Base-by-base conservation (phyloP, 2,888 invertebrate species). In the Tinea trinotella region DNA sequence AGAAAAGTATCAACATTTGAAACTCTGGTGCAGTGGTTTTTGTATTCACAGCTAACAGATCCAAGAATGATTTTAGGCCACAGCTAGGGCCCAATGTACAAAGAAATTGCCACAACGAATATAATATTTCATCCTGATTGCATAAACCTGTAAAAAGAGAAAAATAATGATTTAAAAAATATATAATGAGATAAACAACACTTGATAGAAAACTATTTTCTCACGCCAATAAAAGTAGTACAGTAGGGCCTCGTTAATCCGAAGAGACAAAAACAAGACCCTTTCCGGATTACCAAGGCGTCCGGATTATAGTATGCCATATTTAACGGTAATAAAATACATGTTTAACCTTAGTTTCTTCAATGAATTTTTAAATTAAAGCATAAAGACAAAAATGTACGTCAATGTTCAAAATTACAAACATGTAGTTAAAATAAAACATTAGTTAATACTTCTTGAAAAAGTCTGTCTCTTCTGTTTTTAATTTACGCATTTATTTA, bases 1-100 rank as follows among this genome's bases (percentile, higher is more conserved):
- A 92, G 76, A 98, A 98, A 0, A 99, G 84, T 71, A 96, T 94
- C 44, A 99, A 85, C 89, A 98, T 94, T 68, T 96, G 94, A 68
- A 97, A 95, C 82, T 98, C 96, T 0, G 97, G 95, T 54, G 95
- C 93, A 1, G 91, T 89, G 18, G 91, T 90, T 69, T 94, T 92
- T 1, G 94, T 92, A 67, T 94, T 93, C 17, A 91, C 89, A 36
- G 93, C 92, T 57, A 97, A 77, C 60, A 95, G 90, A 71, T 97
- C 97, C 46, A 97, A 77, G 78, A 95, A 96, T 3, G 93, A 92
- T 76, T 95, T 95, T 57, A 97, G 78, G 1, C 97, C 97, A 80
- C 95, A 95, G 65, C 91, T 91, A 54, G 95, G 93, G 35, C 97
- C 97, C 68, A 97, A 77, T 3, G 94, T 94, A 62, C 93, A 92